A percentile compares a stretch with the other conserved stretches of the same genome.
phyloP scores from a whole-genome alignment of 2,888 invertebrate species.

The Aleiodes alternator region DNA sequence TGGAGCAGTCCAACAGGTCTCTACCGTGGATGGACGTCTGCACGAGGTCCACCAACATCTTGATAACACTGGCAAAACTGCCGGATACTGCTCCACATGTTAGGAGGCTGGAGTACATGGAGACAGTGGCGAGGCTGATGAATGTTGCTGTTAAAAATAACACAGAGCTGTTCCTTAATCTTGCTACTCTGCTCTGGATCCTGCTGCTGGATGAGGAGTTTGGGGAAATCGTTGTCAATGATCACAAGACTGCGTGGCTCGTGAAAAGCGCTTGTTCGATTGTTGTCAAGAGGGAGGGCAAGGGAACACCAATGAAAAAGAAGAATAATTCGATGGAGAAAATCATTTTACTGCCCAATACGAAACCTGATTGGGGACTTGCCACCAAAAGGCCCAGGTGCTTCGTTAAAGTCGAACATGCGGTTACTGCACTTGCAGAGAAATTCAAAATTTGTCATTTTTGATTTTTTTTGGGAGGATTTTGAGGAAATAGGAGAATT shows the following conservation, averaged over 20 bases:
- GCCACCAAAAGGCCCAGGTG: conserved; percentile 57
- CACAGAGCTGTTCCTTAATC: conserved; percentile 60
- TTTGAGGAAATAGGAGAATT: neutral
- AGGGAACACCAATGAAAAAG: conserved; percentile 22
- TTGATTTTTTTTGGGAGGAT: conserved; percentile 27
- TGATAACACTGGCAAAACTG: conserved; percentile 83
- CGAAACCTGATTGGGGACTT: conserved; percentile 64
- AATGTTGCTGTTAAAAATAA: conserved; percentile 59
- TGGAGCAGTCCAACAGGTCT: conserved; percentile 77
- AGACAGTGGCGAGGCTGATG: conserved; percentile 81
- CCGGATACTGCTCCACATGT: conserved; percentile 79
- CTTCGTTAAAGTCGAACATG: conserved; percentile 57
- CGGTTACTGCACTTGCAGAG: conserved; percentile 54
- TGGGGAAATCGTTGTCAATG: conserved; percentile 51
- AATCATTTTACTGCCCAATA: conserved; percentile 57
- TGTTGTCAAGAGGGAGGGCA: conserved; percentile 51
- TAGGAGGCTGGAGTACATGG: conserved; percentile 80
- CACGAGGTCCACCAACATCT: conserved; percentile 78
- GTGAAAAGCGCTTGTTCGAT: conserved; percentile 28
- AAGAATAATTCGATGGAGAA: conserved; percentile 23
- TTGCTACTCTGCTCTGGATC: conserved; percentile 67
- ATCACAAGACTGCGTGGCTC: conserved; percentile 51
- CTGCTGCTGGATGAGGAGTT: conserved; percentile 61
- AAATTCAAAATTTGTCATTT: conserved; percentile 44
- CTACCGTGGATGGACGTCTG: conserved; percentile 79